Base-by-base conservation (phyloP, 2,888 invertebrate genomes). In the Andrena praecox region DNA sequence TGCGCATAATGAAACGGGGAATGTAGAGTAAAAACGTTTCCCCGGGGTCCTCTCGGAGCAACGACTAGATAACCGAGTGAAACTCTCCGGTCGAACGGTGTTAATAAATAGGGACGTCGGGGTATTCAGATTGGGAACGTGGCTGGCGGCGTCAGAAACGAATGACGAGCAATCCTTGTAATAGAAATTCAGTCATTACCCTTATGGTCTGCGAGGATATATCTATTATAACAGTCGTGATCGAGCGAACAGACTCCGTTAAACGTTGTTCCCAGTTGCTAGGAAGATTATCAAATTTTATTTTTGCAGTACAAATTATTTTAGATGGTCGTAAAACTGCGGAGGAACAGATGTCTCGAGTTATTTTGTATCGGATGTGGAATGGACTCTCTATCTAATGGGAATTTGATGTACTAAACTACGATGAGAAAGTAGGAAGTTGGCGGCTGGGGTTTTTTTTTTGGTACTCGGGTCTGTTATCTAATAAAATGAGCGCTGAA, bases 1-100 rank as follows among this genome's bases (percentile, higher is more conserved):
- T 79, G 74, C 67, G 70, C 62, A 67, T 70, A 75, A 71, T 52
- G 67, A 69, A 70, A 50, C 31, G 62, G 50, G 67, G 79, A 79
- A 74, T 67, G 70, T 67, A 50, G 56, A 54, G 56, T 79, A 70
- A 59, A 82, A 73, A 66, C 33, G 74, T 50, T 75, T 50, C 42
- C 35, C 16, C 64, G 16, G 42, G 50, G 35, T 35, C 35, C 50
- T 33, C 27, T 29, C 27, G n/a, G 35, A 59, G 59, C 42, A 27
- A 48, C 33, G 20, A 29, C 27, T n/a, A 31, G 54, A 54, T 71
- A 48, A 42, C 48, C 48, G 62, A 76, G 76, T 56, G 76, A 69
- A 76, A 76, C 48, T 67, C 33, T 42, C 67, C 24, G 35, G 54
- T 59, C 29, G 64, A 48, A 33, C 52, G 54, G 48, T 24, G 42